Evolutionary conservation across 2,888 invertebrate species (phyloP).

Genomic region (Polia nebulosa): DNA sequence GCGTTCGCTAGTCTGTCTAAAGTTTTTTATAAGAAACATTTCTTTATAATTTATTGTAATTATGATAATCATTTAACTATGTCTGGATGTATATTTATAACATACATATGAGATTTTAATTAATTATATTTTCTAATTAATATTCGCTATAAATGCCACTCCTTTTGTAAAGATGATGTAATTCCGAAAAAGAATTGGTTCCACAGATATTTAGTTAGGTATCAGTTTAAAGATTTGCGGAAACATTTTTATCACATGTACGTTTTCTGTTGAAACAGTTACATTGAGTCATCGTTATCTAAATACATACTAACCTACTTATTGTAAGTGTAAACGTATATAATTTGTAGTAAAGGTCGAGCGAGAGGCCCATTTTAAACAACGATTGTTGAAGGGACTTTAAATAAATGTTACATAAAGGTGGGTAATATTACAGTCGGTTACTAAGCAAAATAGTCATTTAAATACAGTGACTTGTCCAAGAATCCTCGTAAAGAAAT

Average conservation of each 20-base stretch:
- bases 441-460: neutral
- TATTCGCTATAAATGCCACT: conserved; percentile 25
- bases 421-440: neutral
- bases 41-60: conserved; percentile 31
- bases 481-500: conserved; percentile 3
- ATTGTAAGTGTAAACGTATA: conserved; percentile 30
- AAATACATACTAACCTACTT: conserved; percentile 39
- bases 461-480: neutral
- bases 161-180: conserved; percentile 42
- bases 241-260: conserved; percentile 35
- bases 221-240: conserved; percentile 20
- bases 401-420: neutral
- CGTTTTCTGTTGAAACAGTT: conserved; percentile 28
- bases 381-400: conserved; percentile 14
- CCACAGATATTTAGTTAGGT: conserved; percentile 8
- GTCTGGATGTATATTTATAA: conserved; percentile 16
- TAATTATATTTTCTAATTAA: conserved; percentile 23
- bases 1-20: conserved; percentile 4
- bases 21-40: neutral
- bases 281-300: conserved; percentile 50
- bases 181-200: conserved; percentile 5
- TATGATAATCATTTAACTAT: conserved; percentile 19
- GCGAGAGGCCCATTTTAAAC: conserved; percentile 31
- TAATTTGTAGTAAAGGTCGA: conserved; percentile 37
- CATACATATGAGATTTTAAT: conserved; percentile 19